Conservation (phyloP, 2,888 invertebrate genomes). For the Parasteatoda lunata region DNA sequence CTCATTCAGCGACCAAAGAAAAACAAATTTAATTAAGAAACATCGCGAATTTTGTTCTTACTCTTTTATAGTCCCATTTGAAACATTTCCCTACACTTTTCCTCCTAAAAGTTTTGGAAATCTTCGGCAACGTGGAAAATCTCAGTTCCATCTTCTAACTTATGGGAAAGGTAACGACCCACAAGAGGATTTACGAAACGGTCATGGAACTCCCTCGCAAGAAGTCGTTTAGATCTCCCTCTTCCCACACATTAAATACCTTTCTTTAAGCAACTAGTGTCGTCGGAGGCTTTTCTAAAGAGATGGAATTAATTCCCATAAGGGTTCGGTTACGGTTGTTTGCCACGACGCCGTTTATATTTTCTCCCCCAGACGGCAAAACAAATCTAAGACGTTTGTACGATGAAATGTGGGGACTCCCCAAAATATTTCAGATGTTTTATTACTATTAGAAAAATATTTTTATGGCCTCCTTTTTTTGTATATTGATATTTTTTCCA, state of each 20-base stretch:
- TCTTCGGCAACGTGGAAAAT: slow-evolving; percentile 19
- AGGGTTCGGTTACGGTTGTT: not conserved
- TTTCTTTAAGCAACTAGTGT: slow-evolving; percentile 44
- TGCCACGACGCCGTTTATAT: not conserved
- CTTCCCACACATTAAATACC: slow-evolving; percentile 15
- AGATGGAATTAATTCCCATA: slow-evolving; percentile 26
- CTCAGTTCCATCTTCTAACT: slow-evolving; percentile 20
- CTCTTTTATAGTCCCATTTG: too few species aligned
- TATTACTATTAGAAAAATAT: too few species aligned
- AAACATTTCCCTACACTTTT: too few species aligned
- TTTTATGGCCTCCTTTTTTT: too few species aligned
- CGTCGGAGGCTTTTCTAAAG: slow-evolving; percentile 6
- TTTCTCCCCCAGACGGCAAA: not conserved
- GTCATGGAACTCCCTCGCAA: slow-evolving; percentile 1
- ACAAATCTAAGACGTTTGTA: not conserved
- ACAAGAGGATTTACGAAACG: slow-evolving; percentile 21
- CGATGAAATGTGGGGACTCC: too few species aligned
- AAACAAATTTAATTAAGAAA: too few species aligned
- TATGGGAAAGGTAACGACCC: slow-evolving; percentile 28
- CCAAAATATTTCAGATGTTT: too few species aligned
- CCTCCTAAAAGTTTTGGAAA: too few species aligned
- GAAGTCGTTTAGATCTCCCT: slow-evolving; percentile 31
- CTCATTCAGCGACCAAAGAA: too few species aligned
- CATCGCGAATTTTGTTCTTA: too few species aligned
- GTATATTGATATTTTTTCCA: too few species aligned